A percentile compares a stretch with the other conserved stretches of the same genome.
These are phyloP conservation scores for Helicoverpa armigera DNA, from an alignment of 1,140 invertebrate genomes.

Conservation along the genomic window DNA sequence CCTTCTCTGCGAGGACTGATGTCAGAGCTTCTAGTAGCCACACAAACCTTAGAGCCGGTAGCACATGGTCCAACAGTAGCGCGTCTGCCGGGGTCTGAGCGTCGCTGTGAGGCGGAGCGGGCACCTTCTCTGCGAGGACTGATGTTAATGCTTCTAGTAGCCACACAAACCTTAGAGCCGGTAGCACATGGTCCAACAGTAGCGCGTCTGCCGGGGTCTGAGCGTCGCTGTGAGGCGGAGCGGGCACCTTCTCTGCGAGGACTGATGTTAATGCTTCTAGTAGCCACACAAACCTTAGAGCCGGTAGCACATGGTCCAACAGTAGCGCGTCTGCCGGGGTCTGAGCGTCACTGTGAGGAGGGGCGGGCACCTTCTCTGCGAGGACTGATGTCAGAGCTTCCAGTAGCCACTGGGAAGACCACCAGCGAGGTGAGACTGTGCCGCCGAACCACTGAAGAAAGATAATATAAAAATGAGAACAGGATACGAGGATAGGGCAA, in stretches of 20 bases:
- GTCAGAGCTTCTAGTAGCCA: no score
- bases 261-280: conserved; percentile 83
- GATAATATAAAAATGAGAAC: neutral
- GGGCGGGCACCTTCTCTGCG: conserved; percentile 67
- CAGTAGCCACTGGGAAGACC: conserved; percentile 84
- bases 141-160: no score
- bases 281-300: conserved; percentile 67
- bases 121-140: no score
- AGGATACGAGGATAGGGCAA: no score
- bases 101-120: no score
- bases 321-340: conserved; percentile 69
- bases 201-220: conserved; percentile 68
- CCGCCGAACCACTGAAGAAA: conserved; percentile 82
- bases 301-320: conserved; percentile 76
- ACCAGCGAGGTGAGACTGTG: conserved; percentile 83
- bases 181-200: conserved; percentile 75
- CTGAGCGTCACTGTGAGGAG: conserved; percentile 59
- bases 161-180: conserved; percentile 70
- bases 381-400: conserved; percentile 83
- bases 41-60: no score
- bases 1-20: no score
- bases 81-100: no score
- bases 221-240: conserved; percentile 57
- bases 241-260: conserved; percentile 71
- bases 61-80: no score